These are phyloP conservation scores for Odontomachus brunneus DNA, from an alignment of 1,140 invertebrate genomes.

Conservation along the genomic window DNA sequence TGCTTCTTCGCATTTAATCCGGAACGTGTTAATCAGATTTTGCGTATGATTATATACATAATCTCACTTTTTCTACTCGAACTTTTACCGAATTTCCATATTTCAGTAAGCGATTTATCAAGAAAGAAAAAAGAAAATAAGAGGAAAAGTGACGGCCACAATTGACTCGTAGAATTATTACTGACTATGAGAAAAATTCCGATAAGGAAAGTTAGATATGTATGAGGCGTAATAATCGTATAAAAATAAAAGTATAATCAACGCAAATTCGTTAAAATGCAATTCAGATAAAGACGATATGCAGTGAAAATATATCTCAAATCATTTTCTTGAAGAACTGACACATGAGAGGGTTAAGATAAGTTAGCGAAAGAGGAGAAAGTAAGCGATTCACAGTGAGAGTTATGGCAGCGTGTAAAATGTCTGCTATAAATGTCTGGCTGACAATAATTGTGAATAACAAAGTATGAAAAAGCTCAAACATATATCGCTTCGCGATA, in stretches of 20 bases:
- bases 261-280: not conserved
- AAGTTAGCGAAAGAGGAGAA: conserved; percentile 59
- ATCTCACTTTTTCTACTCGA: too few relatives aligned
- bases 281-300: not conserved
- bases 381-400: conserved; percentile 64
- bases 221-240: too few relatives aligned
- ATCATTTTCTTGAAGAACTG: not conserved
- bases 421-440: conserved; percentile 51
- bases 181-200: not conserved
- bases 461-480: conserved; percentile 56
- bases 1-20: not conserved
- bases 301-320: conserved; percentile 17
- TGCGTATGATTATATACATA: too few relatives aligned
- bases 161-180: not conserved
- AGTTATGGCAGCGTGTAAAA: conserved; percentile 61
- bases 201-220: too few relatives aligned
- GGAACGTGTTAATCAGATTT: too few relatives aligned
- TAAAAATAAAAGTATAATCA: not conserved
- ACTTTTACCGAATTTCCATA: too few relatives aligned
- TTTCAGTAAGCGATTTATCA: not conserved
- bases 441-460: conserved; percentile 57
- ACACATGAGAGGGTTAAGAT: conserved; percentile 51
- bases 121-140: not conserved
- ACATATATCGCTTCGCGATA: conserved; percentile 46
- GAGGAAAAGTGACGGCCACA: not conserved